phyloP scores from a whole-genome alignment of 2,888 invertebrate genomes.

The Drosophila paramelanica region DNA sequence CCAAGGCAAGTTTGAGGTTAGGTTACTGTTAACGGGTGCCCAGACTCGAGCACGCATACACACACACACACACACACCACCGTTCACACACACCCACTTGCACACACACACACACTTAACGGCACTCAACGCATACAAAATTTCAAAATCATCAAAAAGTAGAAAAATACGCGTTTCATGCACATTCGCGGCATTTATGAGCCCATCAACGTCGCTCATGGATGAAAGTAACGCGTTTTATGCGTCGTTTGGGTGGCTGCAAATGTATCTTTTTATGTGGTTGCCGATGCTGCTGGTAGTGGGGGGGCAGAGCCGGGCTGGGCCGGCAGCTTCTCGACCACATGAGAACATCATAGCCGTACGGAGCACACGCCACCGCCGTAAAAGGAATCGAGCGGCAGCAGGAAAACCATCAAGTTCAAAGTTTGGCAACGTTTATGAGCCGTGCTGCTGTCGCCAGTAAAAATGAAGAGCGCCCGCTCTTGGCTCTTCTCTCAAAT shows the following conservation, averaged over 20 bases:
- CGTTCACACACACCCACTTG: neutral
- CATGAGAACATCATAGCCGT: constrained; percentile 44
- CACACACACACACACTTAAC: constrained; percentile 59
- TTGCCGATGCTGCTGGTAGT: constrained; percentile 25
- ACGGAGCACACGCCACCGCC: constrained; percentile 66
- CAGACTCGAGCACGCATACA: constrained; percentile 5
- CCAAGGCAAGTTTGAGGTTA: constrained; percentile 63
- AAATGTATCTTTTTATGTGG: constrained; percentile 80
- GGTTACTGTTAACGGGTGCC: constrained; percentile 64
- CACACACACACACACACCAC: constrained; percentile 6
- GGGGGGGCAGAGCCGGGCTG: neutral
- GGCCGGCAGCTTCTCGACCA: constrained; percentile 30
- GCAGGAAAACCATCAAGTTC: constrained; percentile 78
- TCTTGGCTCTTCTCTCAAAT: constrained; percentile 7
- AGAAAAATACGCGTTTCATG: constrained; percentile 82
- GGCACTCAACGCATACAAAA: constrained; percentile 81
- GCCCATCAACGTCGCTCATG: constrained; percentile 82
- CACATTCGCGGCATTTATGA: constrained; percentile 82
- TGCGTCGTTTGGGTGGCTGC: constrained; percentile 80
- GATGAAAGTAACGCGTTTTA: constrained; percentile 82
- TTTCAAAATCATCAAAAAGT: constrained; percentile 82
- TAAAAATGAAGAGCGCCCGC: constrained; percentile 63
- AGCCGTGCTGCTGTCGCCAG: constrained; percentile 68
- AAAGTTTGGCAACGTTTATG: constrained; percentile 82
- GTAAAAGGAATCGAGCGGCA: constrained; percentile 61